A percentile compares a stretch with the other conserved stretches of the same genome.
phyloP scores from a whole-genome alignment of 2,888 invertebrate genomes.

The Orthosia incerta region DNA sequence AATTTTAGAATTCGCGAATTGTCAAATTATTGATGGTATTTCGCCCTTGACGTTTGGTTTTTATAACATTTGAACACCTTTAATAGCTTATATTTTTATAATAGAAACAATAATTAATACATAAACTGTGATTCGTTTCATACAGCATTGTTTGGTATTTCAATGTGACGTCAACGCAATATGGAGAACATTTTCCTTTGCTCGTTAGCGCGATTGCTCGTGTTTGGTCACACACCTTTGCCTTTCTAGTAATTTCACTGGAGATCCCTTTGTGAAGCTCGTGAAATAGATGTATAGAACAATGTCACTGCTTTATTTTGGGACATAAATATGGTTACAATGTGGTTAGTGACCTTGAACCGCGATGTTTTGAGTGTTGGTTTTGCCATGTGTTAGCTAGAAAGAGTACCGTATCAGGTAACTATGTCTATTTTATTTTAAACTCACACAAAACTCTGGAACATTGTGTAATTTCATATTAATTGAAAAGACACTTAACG shows the following conservation, averaged over 20 bases:
- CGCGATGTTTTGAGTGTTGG: constrained; percentile 40
- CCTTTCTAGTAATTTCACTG: constrained; percentile 32
- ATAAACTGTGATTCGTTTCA: constrained; percentile 22
- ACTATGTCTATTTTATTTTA: not conserved
- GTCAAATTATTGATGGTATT: constrained; percentile 71
- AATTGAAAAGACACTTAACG: not conserved
- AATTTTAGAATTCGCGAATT: constrained; percentile 66
- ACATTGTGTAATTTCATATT: not conserved
- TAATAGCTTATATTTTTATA: constrained; percentile 23
- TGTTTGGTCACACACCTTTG: constrained; percentile 39
- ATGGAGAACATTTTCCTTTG: constrained; percentile 65
- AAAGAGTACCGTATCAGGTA: constrained; percentile 21
- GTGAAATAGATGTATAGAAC: not conserved
- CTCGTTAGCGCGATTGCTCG: constrained; percentile 34
- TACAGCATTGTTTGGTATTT: constrained; percentile 51
- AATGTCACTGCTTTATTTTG: constrained; percentile 4
- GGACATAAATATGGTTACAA: not conserved
- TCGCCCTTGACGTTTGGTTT: constrained; percentile 80
- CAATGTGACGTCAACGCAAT: constrained; percentile 70
- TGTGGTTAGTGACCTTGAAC: constrained; percentile 59
- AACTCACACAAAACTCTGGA: not conserved
- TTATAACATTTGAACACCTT: constrained; percentile 53
- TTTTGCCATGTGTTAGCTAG: constrained; percentile 51
- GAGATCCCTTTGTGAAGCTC: not conserved
- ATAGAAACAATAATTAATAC: constrained; percentile 1